Percentiles rank a stretch among this genome's conserved stretches.
Conservation (phyloP, 2,113 vertebrate genomes). For the Excalfactoria chinensis region DNA sequence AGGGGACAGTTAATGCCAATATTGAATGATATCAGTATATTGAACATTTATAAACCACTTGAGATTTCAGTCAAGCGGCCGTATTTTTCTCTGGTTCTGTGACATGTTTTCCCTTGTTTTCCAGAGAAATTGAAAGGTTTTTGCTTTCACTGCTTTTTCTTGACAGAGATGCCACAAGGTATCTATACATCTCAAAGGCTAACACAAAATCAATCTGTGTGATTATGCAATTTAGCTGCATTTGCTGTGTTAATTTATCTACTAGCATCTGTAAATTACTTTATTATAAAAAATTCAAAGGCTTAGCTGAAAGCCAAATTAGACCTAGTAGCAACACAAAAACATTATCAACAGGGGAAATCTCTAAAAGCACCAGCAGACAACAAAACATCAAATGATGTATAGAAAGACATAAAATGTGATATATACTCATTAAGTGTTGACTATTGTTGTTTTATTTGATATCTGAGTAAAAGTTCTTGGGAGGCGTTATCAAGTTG, state of each 20-base stretch:
- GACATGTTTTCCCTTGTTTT: constrained; percentile 53
- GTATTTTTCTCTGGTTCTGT: constrained; percentile 17
- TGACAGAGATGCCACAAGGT: constrained; percentile 76
- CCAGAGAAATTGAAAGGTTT: constrained; percentile 54
- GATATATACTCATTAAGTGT: constrained; percentile 69
- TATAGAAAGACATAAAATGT: constrained; percentile 71
- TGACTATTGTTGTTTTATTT: constrained; percentile 68
- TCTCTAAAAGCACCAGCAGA: constrained; percentile 69
- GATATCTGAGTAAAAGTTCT: constrained; percentile 60
- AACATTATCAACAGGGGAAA: constrained; percentile 74
- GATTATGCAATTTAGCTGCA: constrained; percentile 80
- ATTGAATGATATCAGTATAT: neutral
- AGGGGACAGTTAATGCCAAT: neutral
- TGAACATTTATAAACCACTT: neutral
- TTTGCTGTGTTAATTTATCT: constrained; percentile 82
- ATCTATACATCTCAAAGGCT: constrained; percentile 77
- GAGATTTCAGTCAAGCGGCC: constrained; percentile 1
- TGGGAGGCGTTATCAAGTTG: constrained; percentile 25
- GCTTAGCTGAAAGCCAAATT: constrained; percentile 76
- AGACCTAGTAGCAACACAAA: constrained; percentile 68
- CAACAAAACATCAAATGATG: constrained; percentile 62
- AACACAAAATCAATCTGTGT: constrained; percentile 81
- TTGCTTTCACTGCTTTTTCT: constrained; percentile 61
- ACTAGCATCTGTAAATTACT: constrained; percentile 79
- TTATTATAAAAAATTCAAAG: constrained; percentile 84